Evolutionary conservation across 2,113 vertebrate species (phyloP).

Genomic region (Pelvicachromis taeniatus): DNA sequence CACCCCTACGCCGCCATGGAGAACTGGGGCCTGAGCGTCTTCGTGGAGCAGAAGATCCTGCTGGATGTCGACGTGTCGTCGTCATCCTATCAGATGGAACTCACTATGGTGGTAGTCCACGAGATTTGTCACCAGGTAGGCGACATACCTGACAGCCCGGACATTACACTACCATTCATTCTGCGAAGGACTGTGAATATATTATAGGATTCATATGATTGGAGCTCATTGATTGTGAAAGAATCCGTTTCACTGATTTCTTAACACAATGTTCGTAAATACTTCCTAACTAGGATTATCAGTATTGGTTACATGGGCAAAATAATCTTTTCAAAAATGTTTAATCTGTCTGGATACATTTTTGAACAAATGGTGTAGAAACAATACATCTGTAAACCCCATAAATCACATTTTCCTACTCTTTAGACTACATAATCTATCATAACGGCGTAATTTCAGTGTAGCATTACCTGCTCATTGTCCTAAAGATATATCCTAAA

Average conservation of each 20-base stretch:
- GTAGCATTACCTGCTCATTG: not conserved
- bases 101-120: constrained; percentile 71
- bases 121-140: constrained; percentile 71
- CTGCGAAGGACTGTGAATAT: not conserved
- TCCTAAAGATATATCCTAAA: not conserved
- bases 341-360: not conserved
- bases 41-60: constrained; percentile 70
- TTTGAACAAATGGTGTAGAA: not conserved
- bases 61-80: constrained; percentile 64
- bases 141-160: not conserved
- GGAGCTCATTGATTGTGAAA: not conserved
- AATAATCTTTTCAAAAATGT: not conserved
- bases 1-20: constrained; percentile 70
- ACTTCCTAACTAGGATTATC: not conserved
- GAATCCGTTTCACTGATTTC: not conserved
- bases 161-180: not conserved
- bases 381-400: not conserved
- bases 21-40: constrained; percentile 69
- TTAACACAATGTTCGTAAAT: not conserved
- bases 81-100: constrained; percentile 66
- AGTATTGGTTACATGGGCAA: not conserved
- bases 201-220: not conserved
- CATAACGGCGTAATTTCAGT: not conserved
- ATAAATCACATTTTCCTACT: not conserved
- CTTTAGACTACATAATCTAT: not conserved